Conservation (phyloP, 2,113 vertebrate genomes). For the Aspidoscelis tigris region DNA sequence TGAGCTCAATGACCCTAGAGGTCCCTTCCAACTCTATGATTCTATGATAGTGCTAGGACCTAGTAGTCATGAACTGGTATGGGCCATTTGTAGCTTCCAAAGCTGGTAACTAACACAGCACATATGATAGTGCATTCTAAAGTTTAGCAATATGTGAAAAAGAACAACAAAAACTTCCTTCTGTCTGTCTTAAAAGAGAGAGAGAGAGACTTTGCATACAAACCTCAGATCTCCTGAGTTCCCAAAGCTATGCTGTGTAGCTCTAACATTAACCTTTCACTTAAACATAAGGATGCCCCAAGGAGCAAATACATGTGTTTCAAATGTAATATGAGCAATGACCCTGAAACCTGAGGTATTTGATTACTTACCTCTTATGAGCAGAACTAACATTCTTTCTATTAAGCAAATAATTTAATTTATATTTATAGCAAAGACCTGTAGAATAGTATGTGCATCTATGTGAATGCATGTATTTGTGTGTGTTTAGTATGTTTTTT, state of each 20-base stretch:
- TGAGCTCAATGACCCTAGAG: no score
- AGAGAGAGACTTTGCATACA: no score
- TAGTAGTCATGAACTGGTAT: no score
- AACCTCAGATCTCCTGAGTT: not conserved
- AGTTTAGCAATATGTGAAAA: no score
- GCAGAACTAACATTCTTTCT: slow-evolving; percentile 39
- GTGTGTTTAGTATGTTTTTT: not conserved
- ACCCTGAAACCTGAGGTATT: slow-evolving; percentile 33
- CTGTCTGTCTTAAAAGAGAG: no score
- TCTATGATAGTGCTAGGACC: no score
- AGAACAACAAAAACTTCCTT: no score
- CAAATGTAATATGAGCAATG: slow-evolving; percentile 38
- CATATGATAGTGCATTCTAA: no score
- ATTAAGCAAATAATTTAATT: slow-evolving; percentile 39
- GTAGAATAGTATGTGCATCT: not conserved
- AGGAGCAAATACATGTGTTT: slow-evolving; percentile 34
- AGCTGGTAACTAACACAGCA: no score
- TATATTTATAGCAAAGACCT: slow-evolving; percentile 18
- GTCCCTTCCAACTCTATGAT: no score
- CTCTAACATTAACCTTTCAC: slow-evolving; percentile 19
- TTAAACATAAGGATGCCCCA: slow-evolving; percentile 9
- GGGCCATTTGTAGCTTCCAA: no score
- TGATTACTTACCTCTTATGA: slow-evolving; percentile 29
- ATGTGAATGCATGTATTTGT: not conserved
- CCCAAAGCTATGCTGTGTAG: not conserved